These are phyloP conservation scores for Neosilurus hyrtlii DNA, from an alignment of 2,797 vertebrate genomes.

Conservation along the genomic window DNA sequence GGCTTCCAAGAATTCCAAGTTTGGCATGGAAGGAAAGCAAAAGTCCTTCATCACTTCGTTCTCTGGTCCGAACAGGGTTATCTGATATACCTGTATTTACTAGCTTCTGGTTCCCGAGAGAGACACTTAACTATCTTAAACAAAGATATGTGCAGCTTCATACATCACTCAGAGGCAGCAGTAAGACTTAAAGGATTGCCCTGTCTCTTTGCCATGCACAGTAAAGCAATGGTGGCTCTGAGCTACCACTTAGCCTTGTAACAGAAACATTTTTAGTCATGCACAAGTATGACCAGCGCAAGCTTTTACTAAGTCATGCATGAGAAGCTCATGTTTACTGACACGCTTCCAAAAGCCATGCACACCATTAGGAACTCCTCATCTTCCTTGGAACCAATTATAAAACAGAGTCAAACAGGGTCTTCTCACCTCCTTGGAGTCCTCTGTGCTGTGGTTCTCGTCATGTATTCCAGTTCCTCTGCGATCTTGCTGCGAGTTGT, in stretches of 20 bases:
- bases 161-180: not conserved
- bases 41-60: not conserved
- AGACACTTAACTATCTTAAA: not conserved
- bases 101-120: not conserved
- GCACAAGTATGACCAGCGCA: conserved; percentile 13
- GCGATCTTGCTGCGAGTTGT: conserved; percentile 74
- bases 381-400: not conserved
- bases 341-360: conserved; percentile 9
- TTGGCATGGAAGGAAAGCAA: not conserved
- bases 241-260: not conserved
- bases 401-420: conserved; percentile 45
- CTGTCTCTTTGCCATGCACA: conserved; percentile 16
- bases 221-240: not conserved
- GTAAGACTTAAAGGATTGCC: not conserved
- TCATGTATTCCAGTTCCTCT: conserved; percentile 70
- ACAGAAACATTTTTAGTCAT: conserved; percentile 3
- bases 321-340: not conserved
- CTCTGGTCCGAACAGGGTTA: not conserved
- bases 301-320: conserved; percentile 37
- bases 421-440: conserved; percentile 69
- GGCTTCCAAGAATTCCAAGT: not conserved
- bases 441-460: conserved; percentile 65
- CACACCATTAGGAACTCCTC: not conserved
- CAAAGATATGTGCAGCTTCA: not conserved
- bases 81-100: not conserved